A percentile compares a stretch with the other conserved stretches of the same genome.
These are phyloP conservation scores for Drosophila heteroneura DNA, from an alignment of 2,888 invertebrate species.

Conservation along the genomic window DNA sequence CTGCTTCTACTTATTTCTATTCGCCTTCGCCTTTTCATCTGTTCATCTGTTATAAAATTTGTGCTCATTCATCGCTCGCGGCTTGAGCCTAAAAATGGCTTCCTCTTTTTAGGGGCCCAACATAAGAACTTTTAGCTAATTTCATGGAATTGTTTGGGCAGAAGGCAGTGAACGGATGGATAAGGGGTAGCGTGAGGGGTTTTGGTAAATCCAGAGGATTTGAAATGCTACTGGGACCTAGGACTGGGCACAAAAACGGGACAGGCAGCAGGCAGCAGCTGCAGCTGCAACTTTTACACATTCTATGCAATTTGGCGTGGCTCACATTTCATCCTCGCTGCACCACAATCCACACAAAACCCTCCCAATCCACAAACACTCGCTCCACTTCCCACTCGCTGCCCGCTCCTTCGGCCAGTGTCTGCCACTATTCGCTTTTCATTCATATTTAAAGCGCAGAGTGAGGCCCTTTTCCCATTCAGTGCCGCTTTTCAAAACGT, in stretches of 20 bases:
- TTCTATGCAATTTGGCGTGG: conserved; percentile 73
- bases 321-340: conserved; percentile 66
- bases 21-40: conserved; percentile 53
- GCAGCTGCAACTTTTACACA: conserved; percentile 78
- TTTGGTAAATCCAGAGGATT: conserved; percentile 1
- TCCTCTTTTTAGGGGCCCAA: conserved; percentile 33
- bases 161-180: background rate
- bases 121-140: conserved; percentile 73
- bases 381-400: background rate
- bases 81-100: conserved; percentile 76
- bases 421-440: conserved; percentile 40
- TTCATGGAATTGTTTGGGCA: conserved; percentile 73
- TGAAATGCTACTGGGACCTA: conserved; percentile 15
- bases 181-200: background rate
- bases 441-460: conserved; percentile 74
- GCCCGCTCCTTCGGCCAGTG: background rate
- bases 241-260: conserved; percentile 34
- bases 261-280: conserved; percentile 65
- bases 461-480: conserved; percentile 47
- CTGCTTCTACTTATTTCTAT: conserved; percentile 41
- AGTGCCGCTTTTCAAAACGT: conserved; percentile 69
- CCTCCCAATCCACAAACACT: conserved; percentile 9
- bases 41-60: conserved; percentile 67
- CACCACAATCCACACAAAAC: conserved; percentile 16
- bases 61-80: conserved; percentile 64